phyloP scores from a whole-genome alignment of 2,797 vertebrate species.

The Mycteria americana region DNA sequence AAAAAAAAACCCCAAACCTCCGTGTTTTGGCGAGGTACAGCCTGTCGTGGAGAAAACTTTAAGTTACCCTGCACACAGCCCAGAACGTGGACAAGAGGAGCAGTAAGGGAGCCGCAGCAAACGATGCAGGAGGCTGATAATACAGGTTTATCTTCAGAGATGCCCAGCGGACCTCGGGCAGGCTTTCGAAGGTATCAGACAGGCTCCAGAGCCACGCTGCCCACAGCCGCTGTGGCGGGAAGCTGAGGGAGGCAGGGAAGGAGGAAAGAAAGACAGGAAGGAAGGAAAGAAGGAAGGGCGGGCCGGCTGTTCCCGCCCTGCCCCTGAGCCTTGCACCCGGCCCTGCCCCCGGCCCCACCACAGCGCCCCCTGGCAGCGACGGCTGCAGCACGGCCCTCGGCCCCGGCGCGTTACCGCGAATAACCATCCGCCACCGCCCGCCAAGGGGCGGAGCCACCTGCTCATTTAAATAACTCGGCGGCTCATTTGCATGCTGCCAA shows the following conservation, averaged over 20 bases:
- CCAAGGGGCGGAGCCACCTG: constrained; percentile 60
- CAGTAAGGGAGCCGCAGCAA: fast-evolving
- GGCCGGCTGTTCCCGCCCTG: not conserved
- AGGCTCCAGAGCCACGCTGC: not conserved
- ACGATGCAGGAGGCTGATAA: not conserved
- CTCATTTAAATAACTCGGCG: constrained; percentile 69
- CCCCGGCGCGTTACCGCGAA: not conserved
- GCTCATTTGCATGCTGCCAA: constrained; percentile 70
- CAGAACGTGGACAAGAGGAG: fast-evolving
- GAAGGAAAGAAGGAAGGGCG: fast-evolving
- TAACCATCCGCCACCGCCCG: not conserved
- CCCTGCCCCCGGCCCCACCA: not conserved
- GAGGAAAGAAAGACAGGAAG: no score
- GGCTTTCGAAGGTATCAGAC: not conserved
- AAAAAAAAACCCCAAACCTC: not conserved
- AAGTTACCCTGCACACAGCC: fast-evolving
- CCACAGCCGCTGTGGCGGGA: fast-evolving
- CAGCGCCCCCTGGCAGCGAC: not conserved
- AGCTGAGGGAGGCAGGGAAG: not conserved
- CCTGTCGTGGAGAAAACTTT: not conserved
- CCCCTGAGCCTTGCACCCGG: not conserved
- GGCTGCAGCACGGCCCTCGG: not conserved
- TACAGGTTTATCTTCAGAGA: fast-evolving
- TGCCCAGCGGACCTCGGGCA: fast-evolving
- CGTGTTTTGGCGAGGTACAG: not conserved